Base-by-base conservation (phyloP, 2,113 vertebrate genomes). In the Geococcyx californianus region DNA sequence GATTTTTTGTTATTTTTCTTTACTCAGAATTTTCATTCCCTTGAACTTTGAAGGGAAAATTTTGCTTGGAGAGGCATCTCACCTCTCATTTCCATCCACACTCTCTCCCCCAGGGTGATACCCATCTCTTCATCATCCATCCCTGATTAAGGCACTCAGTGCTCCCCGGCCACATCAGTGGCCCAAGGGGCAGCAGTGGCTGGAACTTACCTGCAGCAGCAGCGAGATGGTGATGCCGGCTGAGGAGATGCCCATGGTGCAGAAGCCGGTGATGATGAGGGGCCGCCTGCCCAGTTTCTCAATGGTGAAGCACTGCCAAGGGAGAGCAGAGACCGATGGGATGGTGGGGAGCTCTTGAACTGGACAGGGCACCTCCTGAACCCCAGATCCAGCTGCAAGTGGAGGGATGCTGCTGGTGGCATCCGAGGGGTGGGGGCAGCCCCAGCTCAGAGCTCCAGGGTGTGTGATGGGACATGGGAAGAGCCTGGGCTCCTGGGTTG, bases 181-280 rank as follows among this genome's bases (percentile, higher is more conserved):
- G 18, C 42, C 54, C 21, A 3, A 14, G 20, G 5, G 17, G 24
- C 10, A 36, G 64, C 1, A 1, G 69, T 36, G 60, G 38, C 40
- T 16, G 40, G 78, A 69, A 90, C 66, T 95, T 93, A 99, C 99
- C 99, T 99, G 98, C 63, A 98, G 96, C 81, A 99, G 87, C 87
- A 98, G 97, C 7, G 98, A 98, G 62, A 98, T 8, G 0, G 99
- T 99, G 96, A 99, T 99, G 79, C 98, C 98, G 16, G 97, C 97
- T 2, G 96, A 99, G 97, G 98, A 99, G 16, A 99, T 21, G 17
- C 98, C 98, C 99, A 99, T 99, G 95, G 98, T 97, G 45, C 98
- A 98, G 97, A 99, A 99, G 33, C 99, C 99, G 0, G 97, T 97
- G 87, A 99, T 98, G 92, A 99, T 95, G 90, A 99, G 98, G 23